These are phyloP conservation scores for Merluccius polli DNA, from an alignment of 2,797 vertebrate genomes.

Conservation along the genomic window DNA sequence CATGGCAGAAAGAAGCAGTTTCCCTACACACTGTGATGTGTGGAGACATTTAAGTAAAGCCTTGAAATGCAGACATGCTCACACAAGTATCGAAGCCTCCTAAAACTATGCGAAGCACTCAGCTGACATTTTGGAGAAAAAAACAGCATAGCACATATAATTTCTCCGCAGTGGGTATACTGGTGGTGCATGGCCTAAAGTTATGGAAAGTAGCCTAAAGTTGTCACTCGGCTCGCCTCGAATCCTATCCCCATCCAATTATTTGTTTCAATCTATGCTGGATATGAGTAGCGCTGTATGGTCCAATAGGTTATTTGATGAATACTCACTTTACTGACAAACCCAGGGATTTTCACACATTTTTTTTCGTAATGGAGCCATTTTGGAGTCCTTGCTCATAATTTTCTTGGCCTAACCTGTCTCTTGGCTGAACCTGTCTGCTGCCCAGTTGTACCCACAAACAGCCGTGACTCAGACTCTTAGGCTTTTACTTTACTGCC, in stretches of 20 bases:
- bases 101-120: conserved; percentile 16
- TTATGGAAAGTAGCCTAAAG: conserved; percentile 6
- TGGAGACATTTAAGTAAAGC: neutral
- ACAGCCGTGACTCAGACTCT: neutral
- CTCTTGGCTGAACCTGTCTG: neutral
- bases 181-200: neutral
- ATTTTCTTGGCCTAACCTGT: neutral
- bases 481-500: neutral
- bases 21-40: neutral
- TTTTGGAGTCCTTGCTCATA: neutral
- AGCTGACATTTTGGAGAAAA: conserved; percentile 19
- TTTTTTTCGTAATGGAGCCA: too few species aligned
- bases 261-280: neutral
- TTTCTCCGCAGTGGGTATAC: conserved; percentile 1
- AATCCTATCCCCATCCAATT: neutral
- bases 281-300: neutral
- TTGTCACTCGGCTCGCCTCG: neutral
- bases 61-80: neutral
- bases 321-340: neutral
- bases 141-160: conserved; percentile 6
- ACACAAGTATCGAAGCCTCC: neutral
- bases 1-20: neutral
- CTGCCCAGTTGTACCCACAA: neutral
- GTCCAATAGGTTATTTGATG: neutral
- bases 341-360: neutral